phyloP scores from a whole-genome alignment of 2,113 vertebrate genomes.

The Hylia prasina region DNA sequence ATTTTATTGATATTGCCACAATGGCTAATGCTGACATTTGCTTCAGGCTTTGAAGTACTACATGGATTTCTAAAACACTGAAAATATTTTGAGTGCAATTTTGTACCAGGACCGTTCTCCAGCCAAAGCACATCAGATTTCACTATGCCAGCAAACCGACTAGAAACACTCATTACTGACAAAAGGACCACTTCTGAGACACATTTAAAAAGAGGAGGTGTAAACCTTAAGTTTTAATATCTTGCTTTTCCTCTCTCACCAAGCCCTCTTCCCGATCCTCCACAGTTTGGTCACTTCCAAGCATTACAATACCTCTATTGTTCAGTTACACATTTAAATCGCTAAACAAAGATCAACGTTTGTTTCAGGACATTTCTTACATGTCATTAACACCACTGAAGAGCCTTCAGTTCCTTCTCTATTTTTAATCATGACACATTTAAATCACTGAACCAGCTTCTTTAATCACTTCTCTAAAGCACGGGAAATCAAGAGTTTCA shows the following conservation, averaged over 20 bases:
- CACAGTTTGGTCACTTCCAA: constrained; percentile 15
- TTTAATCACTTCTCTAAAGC: not conserved
- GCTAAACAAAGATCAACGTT: constrained; percentile 32
- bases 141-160: not conserved
- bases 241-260: not conserved
- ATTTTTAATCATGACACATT: not conserved
- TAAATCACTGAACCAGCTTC: not conserved
- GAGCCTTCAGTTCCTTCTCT: not conserved
- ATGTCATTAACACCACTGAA: constrained; percentile 45
- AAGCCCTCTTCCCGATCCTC: not conserved
- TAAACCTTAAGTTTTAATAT: not conserved
- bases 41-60: not conserved
- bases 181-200: not conserved
- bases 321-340: constrained; percentile 37
- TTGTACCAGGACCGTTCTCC: not conserved
- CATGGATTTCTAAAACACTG: not conserved
- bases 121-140: not conserved
- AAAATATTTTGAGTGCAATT: not conserved
- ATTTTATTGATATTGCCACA: not conserved
- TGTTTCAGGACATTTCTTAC: constrained; percentile 46
- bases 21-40: not conserved
- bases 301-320: constrained; percentile 50
- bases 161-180: not conserved
- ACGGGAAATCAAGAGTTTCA: not conserved
- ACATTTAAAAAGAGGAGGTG: not conserved